Base-by-base conservation (phyloP, 2,888 invertebrate species). In the Hesperia comma region DNA sequence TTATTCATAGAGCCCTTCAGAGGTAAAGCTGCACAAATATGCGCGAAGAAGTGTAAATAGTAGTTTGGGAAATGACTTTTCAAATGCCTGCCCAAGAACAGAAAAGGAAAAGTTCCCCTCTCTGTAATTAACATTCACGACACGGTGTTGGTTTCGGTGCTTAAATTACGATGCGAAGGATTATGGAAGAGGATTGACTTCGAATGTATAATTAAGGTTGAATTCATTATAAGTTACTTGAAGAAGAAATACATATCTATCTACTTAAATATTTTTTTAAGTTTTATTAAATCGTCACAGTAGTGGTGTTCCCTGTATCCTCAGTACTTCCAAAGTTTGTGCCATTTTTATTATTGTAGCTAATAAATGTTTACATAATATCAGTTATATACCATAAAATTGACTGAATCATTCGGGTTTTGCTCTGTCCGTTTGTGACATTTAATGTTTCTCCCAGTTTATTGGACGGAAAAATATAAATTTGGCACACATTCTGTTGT, bases 191-290 rank as follows among this genome's bases (percentile, higher is more conserved):
- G 10, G 19, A 49, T 49, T 3, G 19, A 19, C 49, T 49, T 19
- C 19, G n/a, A 12, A 49, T 49, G 19, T 43, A 43, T 43, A 41
- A 8, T 53, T n/a, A 12, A 12, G 6, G 21, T 19, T 8, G 26
- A 3, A 32, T n/a, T 15, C 1, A 32, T 32, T 32, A 33, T 15
- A 8, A 54, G 21, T 53, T 21, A 69, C 68, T 17, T 7, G 17
- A 46, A 17, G 72, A 72, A 72, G n/a, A n/a, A n/a, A n/a, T n/a
- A n/a, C n/a, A n/a, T 26, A 26, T 26, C 26, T 26, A 26, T 26
- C 26, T 26, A 26, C 5, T 4, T 26, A 26, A 4, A 26, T 26
- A 26, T 26, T 26, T 26, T 26, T 26, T 26, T 26, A 5, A 26
- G 26, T 26, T 26, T 26, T 5, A 26, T 5, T 26, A n/a, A n/a